Evolutionary conservation across 2,797 vertebrate species (phyloP), one percentile per base, ranked within the genome.

Genomic region (Margarornis squamiger): DNA sequence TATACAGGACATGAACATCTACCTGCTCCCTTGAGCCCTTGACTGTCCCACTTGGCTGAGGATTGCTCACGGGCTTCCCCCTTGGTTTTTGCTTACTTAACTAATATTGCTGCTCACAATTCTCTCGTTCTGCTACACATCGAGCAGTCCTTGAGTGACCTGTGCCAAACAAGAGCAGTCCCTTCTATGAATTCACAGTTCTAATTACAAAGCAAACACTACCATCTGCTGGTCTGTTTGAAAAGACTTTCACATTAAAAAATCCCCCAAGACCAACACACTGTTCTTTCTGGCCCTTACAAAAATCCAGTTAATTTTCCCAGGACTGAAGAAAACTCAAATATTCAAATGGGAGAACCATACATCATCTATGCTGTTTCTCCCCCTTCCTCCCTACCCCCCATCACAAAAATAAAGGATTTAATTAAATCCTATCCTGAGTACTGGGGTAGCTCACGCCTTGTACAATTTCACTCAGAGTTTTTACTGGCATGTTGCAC

Each of bases 181-280:
- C 7, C n/a, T 14, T 39, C 61, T 27, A 1, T 1, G 36, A 36
- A 29, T 16, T 52, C 16, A 21, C 30, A 38, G 55, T 2, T 52
- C 45, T 46, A 68, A 97, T 96, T 88, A 59, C 80, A 94, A 98
- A 89, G 97, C 95, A 93, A 97, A 98, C 87, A 97, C 71, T 86
- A 97, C 98, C 98, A 98, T 96, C 98, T 98, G 94, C 96, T 97
- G 98, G 97, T 20, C 48, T 8, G 4, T n/a, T 16, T 32, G 63
- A 70, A 90, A 89, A 88, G 45, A 7, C 12, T 26, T 46, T 11
- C 29, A 14, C 36, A 6, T 14, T 12, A 48, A 79, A 32, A 0
- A 46, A 46, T 41, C 16, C 46, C 41, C 22, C 7, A 32, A 57
- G 36, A 4, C 0, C 3, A 49, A 12, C 21, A 5, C 0, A 45